Evolutionary conservation across 53 echinoderm and acorn worm species (phyloP).

Genomic region (Echinometra lucunter): DNA sequence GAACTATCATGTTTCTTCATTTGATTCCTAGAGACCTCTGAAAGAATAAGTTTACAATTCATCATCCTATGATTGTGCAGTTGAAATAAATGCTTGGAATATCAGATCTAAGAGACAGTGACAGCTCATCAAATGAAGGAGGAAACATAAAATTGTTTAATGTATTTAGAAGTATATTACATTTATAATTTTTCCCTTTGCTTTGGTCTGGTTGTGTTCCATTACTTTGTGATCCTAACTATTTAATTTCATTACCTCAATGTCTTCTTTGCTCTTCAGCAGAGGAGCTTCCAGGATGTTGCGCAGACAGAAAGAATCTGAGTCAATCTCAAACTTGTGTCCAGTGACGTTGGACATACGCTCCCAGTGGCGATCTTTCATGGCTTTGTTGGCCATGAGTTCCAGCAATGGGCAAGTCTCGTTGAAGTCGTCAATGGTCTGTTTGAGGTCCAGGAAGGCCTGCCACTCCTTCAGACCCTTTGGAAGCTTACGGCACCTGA

Average conservation of each 20-base stretch:
- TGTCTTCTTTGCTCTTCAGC: constrained; percentile 92
- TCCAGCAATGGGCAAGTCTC: constrained; percentile 97
- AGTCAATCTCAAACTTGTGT: constrained; percentile 92
- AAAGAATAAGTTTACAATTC: no score
- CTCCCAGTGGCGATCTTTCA: constrained; percentile 97
- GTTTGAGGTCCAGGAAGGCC: constrained; percentile 94
- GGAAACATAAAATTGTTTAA: no score
- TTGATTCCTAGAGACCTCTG: no score
- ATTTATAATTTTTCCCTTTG: no score
- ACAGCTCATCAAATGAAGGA: no score
- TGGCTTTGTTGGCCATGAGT: constrained; percentile 98
- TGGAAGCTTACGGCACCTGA: constrained; percentile 94
- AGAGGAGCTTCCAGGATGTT: constrained; percentile 98
- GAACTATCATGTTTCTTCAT: no score
- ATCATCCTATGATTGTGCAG: no score
- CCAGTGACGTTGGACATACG: constrained; percentile 87
- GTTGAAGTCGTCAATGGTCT: constrained; percentile 99
- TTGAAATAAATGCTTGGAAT: no score
- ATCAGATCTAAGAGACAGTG: no score
- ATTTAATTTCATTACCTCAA: constrained; percentile 78
- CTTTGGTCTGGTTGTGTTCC: no score
- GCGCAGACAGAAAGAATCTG: constrained; percentile 85
- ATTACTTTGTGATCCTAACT: no score
- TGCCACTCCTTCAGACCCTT: constrained; percentile 96
- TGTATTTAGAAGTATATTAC: no score